Evolutionary conservation across 1,140 invertebrate genomes (phyloP), one percentile per base, ranked within the genome.

Genomic region (Drosophila ohnishii): DNA sequence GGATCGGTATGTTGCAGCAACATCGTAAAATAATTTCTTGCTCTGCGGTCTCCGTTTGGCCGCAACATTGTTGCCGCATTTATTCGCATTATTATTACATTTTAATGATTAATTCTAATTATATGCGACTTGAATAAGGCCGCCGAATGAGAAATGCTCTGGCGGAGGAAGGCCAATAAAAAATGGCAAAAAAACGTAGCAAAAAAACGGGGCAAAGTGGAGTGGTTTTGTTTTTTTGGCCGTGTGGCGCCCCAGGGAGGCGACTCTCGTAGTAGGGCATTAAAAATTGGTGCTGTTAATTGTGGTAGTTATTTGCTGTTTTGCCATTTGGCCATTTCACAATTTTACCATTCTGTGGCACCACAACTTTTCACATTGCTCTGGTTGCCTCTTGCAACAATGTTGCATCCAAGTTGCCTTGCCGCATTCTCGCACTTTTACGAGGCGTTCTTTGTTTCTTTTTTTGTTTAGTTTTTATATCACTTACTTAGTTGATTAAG

Each of bases 51-150:
- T 58, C 51, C 32, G 28, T 30, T 57, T 59, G 40, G 61, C 22
- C 57, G 72, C 78, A 84, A 90, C 84, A 86, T 59, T 90, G 88
- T 90, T 88, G 88, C 88, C 61, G 74, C 81, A 85, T 88, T 88
- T 90, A 90, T 85, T 82, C 85, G 80, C 75, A 83, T 88, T 90
- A 90, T 90, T 90, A 90, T 90, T 90, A 90, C 84, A 89, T 78
- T 85, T 90, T 90, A 90, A 90, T 90, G 87, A 90, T 90, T 90
- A 90, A 90, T 90, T 90, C 88, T 90, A 90, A 90, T 90, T 89
- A 87, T 84, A 90, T 88, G 88, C 88, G 81, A 88, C 83, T 90
- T 87, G 65, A 69, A 69, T 69, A 37, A 55, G 82, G 82, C 84
- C 79, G 78, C 78, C 32, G 48, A 44, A 55, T 71, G 39, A 53